Conservation (phyloP, 2,113 vertebrate genomes). For the Cyrtonyx montezumae region DNA sequence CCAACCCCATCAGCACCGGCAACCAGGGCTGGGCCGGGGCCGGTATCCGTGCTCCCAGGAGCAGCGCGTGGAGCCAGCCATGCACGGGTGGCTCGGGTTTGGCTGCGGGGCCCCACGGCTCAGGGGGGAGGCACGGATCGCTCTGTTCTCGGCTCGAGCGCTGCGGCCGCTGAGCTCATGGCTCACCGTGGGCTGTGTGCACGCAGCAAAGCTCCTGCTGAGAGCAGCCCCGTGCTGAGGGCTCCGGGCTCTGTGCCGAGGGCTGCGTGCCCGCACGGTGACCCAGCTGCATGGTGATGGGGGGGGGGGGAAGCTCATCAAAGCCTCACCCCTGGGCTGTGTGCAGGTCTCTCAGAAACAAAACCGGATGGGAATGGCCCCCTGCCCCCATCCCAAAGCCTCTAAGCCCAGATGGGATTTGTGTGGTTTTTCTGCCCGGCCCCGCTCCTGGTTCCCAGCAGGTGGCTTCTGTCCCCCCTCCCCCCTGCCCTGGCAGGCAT, state of each 20-base stretch:
- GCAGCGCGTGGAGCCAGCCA: not conserved
- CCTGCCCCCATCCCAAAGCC: not conserved
- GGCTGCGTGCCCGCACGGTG: accelerated
- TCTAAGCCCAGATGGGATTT: not conserved
- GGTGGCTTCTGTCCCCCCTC: too few relatives aligned
- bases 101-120: not conserved
- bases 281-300: not conserved
- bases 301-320: not conserved
- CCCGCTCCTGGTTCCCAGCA: too few relatives aligned
- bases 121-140: not conserved
- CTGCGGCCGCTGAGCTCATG: not conserved
- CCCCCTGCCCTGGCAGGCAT: too few relatives aligned
- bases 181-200: not conserved
- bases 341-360: not conserved
- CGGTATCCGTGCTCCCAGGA: not conserved
- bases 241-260: accelerated
- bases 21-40: not conserved
- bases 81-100: not conserved
- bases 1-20: not conserved
- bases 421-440: not conserved
- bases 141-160: not conserved
- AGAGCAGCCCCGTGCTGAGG: accelerated
- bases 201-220: accelerated
- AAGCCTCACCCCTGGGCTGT: not conserved
- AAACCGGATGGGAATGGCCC: not conserved